Evolutionary conservation across 2,797 vertebrate species (phyloP).

Genomic region (Hybognathus amarus): DNA sequence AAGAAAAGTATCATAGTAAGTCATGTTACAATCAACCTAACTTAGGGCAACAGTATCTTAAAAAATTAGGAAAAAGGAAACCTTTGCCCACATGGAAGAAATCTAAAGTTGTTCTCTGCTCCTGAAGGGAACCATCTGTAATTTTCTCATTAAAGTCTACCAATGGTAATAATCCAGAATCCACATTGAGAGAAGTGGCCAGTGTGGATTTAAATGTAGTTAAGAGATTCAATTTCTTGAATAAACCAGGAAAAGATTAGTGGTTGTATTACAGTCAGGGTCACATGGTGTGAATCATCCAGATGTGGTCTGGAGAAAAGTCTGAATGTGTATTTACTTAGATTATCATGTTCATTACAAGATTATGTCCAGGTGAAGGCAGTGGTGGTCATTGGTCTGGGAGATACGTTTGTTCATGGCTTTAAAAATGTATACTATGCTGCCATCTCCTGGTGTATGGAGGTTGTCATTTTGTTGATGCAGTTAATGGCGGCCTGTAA

Average conservation of each 20-base stretch:
- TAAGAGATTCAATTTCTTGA: neutral
- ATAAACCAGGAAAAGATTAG: constrained; percentile 10
- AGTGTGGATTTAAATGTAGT: neutral
- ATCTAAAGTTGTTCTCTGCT: neutral
- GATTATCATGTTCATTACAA: neutral
- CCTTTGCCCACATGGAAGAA: constrained; percentile 16
- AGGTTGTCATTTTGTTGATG: neutral
- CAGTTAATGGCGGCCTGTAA: neutral
- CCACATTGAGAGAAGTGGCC: neutral
- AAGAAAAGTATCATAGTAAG: neutral
- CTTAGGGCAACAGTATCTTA: neutral
- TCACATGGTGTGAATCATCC: neutral
- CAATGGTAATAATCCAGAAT: neutral
- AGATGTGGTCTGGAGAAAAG: neutral
- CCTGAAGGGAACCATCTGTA: neutral
- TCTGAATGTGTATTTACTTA: neutral
- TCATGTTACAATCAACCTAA: neutral
- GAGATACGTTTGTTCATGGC: neutral
- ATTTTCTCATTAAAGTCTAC: neutral
- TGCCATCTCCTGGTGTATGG: constrained; percentile 54
- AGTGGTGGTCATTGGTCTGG: neutral
- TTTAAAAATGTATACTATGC: constrained; percentile 42
- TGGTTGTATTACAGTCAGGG: neutral
- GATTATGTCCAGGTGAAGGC: neutral
- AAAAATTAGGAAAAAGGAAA: neutral